Evolutionary conservation across 2,113 vertebrate species (phyloP).

Genomic region (Tachuris rubrigastra): DNA sequence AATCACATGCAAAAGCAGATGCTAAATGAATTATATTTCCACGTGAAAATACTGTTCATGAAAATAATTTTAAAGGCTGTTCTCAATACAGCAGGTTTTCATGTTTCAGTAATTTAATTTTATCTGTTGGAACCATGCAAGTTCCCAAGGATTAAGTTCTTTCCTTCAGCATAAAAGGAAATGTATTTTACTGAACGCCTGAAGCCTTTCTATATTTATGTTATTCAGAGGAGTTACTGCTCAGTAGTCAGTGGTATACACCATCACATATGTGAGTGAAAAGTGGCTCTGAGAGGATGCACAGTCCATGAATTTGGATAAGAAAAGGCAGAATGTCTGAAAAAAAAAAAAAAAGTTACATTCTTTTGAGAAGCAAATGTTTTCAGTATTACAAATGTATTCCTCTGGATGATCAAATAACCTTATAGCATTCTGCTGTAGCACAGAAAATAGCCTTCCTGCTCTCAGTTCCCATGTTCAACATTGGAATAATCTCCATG

Average conservation of each 20-base stretch:
- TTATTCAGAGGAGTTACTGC: not conserved
- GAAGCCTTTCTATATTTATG: conserved; percentile 23
- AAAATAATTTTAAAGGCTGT: not conserved
- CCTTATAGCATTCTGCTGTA: not conserved
- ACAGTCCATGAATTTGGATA: not conserved
- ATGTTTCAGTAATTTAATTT: conserved; percentile 26
- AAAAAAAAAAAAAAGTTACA: not conserved
- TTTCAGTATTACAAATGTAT: not conserved
- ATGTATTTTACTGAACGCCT: not conserved
- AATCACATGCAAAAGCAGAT: not conserved
- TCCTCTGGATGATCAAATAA: not conserved
- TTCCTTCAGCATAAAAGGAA: not conserved
- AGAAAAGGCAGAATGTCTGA: not conserved
- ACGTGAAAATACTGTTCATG: not conserved
- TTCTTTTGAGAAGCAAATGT: not conserved
- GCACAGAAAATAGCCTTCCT: not conserved
- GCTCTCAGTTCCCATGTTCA: not conserved
- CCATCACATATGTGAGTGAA: not conserved
- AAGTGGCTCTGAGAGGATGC: not conserved
- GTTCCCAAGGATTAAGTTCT: conserved; percentile 18
- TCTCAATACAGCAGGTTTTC: not conserved
- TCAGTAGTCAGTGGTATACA: not conserved
- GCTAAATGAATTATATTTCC: not conserved
- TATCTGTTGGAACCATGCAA: not conserved
- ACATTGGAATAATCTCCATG: not conserved